These are phyloP conservation scores for Falco columbarius DNA, from an alignment of 2,797 vertebrate genomes.

Conservation along the genomic window DNA sequence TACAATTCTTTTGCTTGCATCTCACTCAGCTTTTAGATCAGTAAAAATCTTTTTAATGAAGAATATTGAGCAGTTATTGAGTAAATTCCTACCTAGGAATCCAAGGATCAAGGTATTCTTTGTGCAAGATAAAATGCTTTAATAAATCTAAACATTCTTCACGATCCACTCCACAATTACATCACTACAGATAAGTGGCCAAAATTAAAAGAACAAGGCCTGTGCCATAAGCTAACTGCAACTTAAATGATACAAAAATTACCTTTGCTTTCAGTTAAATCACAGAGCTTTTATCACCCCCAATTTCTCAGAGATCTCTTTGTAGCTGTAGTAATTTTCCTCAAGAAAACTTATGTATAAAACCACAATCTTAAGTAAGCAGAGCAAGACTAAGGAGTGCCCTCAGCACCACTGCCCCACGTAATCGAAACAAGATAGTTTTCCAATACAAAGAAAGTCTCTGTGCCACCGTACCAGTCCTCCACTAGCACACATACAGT, in stretches of 20 bases:
- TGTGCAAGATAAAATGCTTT: neutral
- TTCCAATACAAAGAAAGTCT: neutral
- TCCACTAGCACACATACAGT: neutral
- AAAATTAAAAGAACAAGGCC: neutral
- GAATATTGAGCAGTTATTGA: neutral
- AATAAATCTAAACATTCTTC: neutral
- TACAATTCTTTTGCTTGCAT: neutral
- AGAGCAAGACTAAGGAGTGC: neutral
- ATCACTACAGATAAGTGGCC: rapidly evolving
- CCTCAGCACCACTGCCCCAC: neutral
- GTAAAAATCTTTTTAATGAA: neutral
- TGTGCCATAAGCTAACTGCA: neutral
- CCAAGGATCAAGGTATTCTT: neutral
- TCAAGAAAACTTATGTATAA: neutral
- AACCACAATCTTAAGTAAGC: rapidly evolving
- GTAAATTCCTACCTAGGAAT: neutral
- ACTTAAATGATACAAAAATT: neutral
- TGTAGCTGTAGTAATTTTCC: neutral
- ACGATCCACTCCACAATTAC: neutral
- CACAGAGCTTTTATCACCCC: neutral
- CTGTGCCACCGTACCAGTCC: neutral
- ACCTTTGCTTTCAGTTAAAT: neutral
- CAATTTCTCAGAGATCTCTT: neutral
- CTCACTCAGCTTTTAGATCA: neutral
- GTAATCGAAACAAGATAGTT: neutral